Evolutionary conservation across 2,888 invertebrate genomes (phyloP), one percentile per base, ranked within the genome.

Genomic region (Hirtodrosophila histrioides): DNA sequence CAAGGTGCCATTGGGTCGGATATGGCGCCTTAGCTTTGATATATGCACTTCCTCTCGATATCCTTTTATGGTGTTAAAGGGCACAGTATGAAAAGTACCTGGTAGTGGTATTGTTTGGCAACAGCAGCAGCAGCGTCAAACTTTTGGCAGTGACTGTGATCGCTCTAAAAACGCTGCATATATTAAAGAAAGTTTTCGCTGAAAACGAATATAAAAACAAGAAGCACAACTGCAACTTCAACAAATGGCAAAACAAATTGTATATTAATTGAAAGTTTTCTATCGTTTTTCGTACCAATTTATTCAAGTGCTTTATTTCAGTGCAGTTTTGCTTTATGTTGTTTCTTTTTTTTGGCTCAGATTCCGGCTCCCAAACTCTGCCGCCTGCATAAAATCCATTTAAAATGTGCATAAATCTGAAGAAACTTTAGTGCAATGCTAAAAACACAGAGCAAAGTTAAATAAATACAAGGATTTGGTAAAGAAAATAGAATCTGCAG

Each of bases 381-480:
- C 36, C 24, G 53, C 43, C 37, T 49, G 41, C 65, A 53, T 70
- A 67, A 80, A 68, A 50, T 57, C 64, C 57, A 63, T 80, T 84
- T 58, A 56, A 78, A 80, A 80, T 73, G 78, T 73, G 69, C 66
- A 81, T 78, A 81, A 67, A 64, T 67, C 58, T 62, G 7, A 11
- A 8, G 7, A 24, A 43, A 53, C 43, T 55, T 65, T 65, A 31
- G 17, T 44, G 46, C 66, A 49, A 23, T 44, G 41, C 48, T 41
- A 43, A 50, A 17, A 6, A 27, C 11, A 12, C n/a, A 37, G 4
- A 31, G 31, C 31, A 31, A 8, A 8, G 7, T 31, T 3, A 31
- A 8, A 7, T 9, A 9, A 9, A 31, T 9, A 8, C 31, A 31
- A 31, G 8, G 4, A 31, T 31, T 3, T 6, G 31, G 3, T 7